Evolutionary conservation across 2,888 invertebrate species (phyloP).

Genomic region (Aleiodes alternator): DNA sequence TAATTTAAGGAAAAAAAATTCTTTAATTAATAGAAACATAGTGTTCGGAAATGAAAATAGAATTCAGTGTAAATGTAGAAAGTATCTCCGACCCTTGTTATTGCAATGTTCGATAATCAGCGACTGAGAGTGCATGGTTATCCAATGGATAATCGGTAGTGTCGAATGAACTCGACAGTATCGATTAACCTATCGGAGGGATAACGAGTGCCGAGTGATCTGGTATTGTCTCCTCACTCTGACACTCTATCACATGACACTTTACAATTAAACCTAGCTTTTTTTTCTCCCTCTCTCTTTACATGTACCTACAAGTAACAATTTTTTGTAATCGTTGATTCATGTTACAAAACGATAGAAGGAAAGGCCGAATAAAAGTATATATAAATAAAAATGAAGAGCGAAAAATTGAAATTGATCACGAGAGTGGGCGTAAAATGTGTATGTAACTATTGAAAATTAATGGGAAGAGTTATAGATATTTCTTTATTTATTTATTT

Average conservation of each 20-base stretch:
- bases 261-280: slow-evolving; percentile 33
- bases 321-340: slow-evolving; percentile 22
- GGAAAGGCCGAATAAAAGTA: background rate
- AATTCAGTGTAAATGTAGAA: slow-evolving; percentile 37
- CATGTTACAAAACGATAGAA: slow-evolving; percentile 19
- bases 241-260: slow-evolving; percentile 33
- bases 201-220: slow-evolving; percentile 45
- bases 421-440: slow-evolving; percentile 10
- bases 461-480: slow-evolving; percentile 21
- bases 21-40: background rate
- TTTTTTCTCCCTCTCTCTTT: slow-evolving; percentile 1
- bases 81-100: slow-evolving; percentile 41
- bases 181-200: slow-evolving; percentile 46
- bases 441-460: slow-evolving; percentile 6
- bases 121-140: slow-evolving; percentile 41
- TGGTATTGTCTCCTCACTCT: slow-evolving; percentile 36
- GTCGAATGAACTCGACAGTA: slow-evolving; percentile 43
- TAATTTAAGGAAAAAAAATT: slow-evolving; percentile 1
- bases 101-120: slow-evolving; percentile 43
- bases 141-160: slow-evolving; percentile 46
- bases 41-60: background rate
- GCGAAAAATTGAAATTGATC: slow-evolving; percentile 19
- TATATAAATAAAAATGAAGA: slow-evolving; percentile 8
- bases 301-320: slow-evolving; percentile 1
- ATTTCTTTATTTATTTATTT: background rate